Conservation (phyloP, 2,888 invertebrate genomes). For the Pegoplata infirma region DNA sequence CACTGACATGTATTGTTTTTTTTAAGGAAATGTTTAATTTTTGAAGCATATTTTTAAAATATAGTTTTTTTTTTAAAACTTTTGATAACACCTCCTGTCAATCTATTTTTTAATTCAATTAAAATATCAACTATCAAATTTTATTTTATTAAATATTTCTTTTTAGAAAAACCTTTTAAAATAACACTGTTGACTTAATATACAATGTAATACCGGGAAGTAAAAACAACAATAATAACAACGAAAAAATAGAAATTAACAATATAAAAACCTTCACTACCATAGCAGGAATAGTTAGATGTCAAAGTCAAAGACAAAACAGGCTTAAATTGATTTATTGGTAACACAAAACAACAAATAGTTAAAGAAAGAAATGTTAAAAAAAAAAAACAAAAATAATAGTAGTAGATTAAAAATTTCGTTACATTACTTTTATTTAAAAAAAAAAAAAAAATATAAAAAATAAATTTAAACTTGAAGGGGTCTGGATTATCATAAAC, state of each 20-base stretch:
- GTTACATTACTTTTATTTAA: no score
- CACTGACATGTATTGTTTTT: no score
- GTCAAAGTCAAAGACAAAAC: constrained; percentile 62
- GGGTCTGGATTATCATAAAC: constrained; percentile 6
- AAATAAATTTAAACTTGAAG: no score
- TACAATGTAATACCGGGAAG: constrained; percentile 56
- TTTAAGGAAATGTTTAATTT: no score
- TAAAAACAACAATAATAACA: constrained; percentile 29
- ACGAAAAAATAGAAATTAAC: background rate
- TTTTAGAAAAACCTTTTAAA: no score
- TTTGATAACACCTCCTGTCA: no score
- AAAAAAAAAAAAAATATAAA: no score
- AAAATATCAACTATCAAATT: background rate
- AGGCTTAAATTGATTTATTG: constrained; percentile 60
- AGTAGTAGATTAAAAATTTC: constrained; percentile 21
- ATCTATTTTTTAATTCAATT: background rate
- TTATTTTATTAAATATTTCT: background rate
- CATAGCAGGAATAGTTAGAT: constrained; percentile 34
- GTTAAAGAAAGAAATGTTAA: constrained; percentile 11
- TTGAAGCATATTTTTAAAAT: no score
- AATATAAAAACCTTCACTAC: constrained; percentile 53
- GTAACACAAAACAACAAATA: constrained; percentile 32
- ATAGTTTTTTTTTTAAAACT: no score
- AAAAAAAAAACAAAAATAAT: constrained; percentile 7
- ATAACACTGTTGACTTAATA: constrained; percentile 27